Evolutionary conservation across 2,888 invertebrate genomes (phyloP).

Genomic region (Onthophagus sagittarius): DNA sequence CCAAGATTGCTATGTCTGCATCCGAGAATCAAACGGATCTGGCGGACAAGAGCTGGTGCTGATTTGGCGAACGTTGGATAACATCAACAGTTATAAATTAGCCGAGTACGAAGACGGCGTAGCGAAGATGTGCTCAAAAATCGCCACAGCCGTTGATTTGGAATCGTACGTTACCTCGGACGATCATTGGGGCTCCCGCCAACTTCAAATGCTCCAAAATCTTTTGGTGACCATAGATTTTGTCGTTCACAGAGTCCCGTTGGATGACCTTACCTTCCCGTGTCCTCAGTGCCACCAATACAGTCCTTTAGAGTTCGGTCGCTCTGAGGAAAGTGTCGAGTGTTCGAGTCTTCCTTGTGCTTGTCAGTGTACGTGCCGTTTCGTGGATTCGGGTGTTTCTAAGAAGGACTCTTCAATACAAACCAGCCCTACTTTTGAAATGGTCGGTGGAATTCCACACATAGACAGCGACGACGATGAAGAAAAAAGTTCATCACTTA

Average conservation of each 20-base stretch:
- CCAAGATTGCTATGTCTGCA: slow-evolving; percentile 64
- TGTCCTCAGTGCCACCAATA: slow-evolving; percentile 52
- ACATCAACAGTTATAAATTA: slow-evolving; percentile 40
- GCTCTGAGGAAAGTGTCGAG: slow-evolving; percentile 38
- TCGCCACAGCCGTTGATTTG: slow-evolving; percentile 41
- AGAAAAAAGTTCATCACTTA: slow-evolving; percentile 43
- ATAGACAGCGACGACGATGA: slow-evolving; percentile 71
- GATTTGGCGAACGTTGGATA: slow-evolving; percentile 41
- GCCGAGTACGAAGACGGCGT: slow-evolving; percentile 37
- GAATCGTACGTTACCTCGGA: slow-evolving; percentile 38
- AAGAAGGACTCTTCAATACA: slow-evolving; percentile 49
- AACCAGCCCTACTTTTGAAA: slow-evolving; percentile 59
- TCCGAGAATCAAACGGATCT: slow-evolving; percentile 42
- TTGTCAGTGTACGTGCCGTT: slow-evolving; percentile 45
- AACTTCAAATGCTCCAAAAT: slow-evolving; percentile 62
- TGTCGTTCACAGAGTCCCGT: slow-evolving; percentile 62
- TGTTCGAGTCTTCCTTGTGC: slow-evolving; percentile 36
- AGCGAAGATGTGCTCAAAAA: slow-evolving; percentile 43
- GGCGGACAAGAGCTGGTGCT: slow-evolving; percentile 42
- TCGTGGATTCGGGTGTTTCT: slow-evolving; percentile 40
- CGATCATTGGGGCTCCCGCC: slow-evolving; percentile 49
- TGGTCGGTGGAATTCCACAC: slow-evolving; percentile 65
- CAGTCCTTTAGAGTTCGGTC: slow-evolving; percentile 41
- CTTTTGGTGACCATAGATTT: slow-evolving; percentile 66
- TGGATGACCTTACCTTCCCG: slow-evolving; percentile 64